Base-by-base conservation (phyloP, 2,888 invertebrate genomes). In the Steinernema carpocapsae region DNA sequence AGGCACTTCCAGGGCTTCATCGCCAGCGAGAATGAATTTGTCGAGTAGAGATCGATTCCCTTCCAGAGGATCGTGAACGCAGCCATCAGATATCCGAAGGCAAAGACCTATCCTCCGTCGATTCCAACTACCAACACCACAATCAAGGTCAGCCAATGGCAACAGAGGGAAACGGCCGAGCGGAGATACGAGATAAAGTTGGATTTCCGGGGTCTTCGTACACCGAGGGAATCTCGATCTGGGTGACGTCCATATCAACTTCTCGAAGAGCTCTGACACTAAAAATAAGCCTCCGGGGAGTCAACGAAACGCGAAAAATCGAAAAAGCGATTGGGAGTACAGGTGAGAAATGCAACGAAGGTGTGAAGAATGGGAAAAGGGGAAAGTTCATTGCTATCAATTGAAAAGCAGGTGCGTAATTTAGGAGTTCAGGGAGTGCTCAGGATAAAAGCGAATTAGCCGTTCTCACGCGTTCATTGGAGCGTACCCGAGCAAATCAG, bases 51-150 rank as follows among this genome's bases (percentile, higher is more conserved):
- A 87, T 97, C 95, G 24, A 95, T 94, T 46, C 97, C 97, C 89
- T 94, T 94, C 97, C 97, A 97, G 48, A 97, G 91, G 89, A 97
- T 96, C 80, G 94, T 91, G 88, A 97, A 97, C 0, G 95, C 94
- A 1, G 95, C 94, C 74, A 95, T 92, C 17, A 97, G 91, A 88
- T 97, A 97, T 29, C 96, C 96, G 88, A 97, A 91, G 0, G 96
- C 95, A 90, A 97, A 94, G 81, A 89, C 91, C 95, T 91, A 46
- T 89, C 91, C 75, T 90, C 90, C 10, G 90, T 91, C 80, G 91
- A 91, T 83, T 91, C 95, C 75, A 94, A 96, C 81, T 91, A 91
- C 71, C 88, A 89, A 77, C 91, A 91, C 82, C 88, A 71, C 46
- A 43, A 71, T 71, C 71, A 71, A 32, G 7, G 71, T 71, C 1